Conservation (phyloP, 2,797 vertebrate species). For the Mareca penelope region DNA sequence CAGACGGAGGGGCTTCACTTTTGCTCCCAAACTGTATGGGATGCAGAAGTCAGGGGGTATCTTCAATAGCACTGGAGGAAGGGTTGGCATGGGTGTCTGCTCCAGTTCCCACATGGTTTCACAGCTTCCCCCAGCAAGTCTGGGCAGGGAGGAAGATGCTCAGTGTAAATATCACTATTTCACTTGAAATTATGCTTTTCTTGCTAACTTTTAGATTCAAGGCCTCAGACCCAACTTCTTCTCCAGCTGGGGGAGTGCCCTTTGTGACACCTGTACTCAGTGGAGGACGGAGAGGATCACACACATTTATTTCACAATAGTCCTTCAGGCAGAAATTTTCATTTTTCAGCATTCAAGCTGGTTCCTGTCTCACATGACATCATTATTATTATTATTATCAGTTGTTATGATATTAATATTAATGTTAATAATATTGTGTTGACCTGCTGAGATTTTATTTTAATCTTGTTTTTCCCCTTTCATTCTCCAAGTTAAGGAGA, state of each 20-base stretch:
- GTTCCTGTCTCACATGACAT: not conserved
- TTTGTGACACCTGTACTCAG: not conserved
- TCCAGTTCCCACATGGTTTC: not conserved
- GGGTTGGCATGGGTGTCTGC: no score
- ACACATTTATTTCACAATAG: not conserved
- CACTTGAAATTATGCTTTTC: not conserved
- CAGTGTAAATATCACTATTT: not conserved
- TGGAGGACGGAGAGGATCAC: rapidly evolving
- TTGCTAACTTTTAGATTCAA: not conserved
- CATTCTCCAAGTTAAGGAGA: not conserved
- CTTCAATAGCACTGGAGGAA: no score
- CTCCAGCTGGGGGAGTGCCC: not conserved
- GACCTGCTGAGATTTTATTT: not conserved
- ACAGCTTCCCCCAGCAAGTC: not conserved
- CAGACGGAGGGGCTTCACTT: not conserved
- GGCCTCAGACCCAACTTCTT: not conserved
- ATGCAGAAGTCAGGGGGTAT: no score
- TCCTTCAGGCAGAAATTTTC: not conserved
- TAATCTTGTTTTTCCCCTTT: rapidly evolving
- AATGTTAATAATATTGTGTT: not conserved
- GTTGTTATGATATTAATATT: not conserved
- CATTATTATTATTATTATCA: not conserved
- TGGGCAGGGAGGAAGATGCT: not conserved
- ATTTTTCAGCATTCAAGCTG: not conserved
- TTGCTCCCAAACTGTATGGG: no score